Conservation (phyloP, 2,797 vertebrate genomes). For the Staurois parvus region DNA sequence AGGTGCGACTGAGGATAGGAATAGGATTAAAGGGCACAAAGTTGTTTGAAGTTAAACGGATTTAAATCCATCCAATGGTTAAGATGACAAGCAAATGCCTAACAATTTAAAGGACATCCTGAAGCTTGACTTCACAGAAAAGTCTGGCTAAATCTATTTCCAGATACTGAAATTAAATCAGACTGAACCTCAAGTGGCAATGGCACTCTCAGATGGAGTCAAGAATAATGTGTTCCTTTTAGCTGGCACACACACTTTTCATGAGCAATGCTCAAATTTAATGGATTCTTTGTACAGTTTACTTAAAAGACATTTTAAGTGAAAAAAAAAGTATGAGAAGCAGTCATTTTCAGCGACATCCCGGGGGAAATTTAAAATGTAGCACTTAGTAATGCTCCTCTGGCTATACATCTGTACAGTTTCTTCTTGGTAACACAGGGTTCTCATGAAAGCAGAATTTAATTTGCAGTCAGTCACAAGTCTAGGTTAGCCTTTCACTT, state of each 20-base stretch:
- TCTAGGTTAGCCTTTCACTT: conserved; percentile 42
- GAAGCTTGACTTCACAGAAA: background rate
- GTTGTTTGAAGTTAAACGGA: too few relatives aligned
- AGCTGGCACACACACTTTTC: conserved; percentile 18
- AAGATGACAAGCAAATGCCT: background rate
- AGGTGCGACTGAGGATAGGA: too few relatives aligned
- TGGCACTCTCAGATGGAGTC: background rate
- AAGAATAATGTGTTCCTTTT: conserved; percentile 14
- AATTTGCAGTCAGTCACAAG: conserved; percentile 52
- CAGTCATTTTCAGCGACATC: conserved; percentile 52
- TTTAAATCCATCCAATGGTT: background rate
- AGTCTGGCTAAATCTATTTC: background rate
- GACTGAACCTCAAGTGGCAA: background rate
- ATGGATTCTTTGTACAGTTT: conserved; percentile 46
- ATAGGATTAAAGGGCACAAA: too few relatives aligned
- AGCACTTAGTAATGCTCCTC: conserved; percentile 57
- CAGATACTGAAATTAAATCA: conserved; percentile 6
- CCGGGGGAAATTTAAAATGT: conserved; percentile 57
- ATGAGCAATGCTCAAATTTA: conserved; percentile 28
- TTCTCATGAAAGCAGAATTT: conserved; percentile 52
- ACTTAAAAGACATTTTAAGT: conserved; percentile 53
- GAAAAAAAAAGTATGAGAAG: conserved; percentile 45
- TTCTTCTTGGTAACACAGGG: conserved; percentile 44
- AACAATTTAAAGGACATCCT: background rate
- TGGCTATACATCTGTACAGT: conserved; percentile 60